phyloP scores from a whole-genome alignment of 2,113 vertebrate genomes.

The Archocentrus centrarchus region DNA sequence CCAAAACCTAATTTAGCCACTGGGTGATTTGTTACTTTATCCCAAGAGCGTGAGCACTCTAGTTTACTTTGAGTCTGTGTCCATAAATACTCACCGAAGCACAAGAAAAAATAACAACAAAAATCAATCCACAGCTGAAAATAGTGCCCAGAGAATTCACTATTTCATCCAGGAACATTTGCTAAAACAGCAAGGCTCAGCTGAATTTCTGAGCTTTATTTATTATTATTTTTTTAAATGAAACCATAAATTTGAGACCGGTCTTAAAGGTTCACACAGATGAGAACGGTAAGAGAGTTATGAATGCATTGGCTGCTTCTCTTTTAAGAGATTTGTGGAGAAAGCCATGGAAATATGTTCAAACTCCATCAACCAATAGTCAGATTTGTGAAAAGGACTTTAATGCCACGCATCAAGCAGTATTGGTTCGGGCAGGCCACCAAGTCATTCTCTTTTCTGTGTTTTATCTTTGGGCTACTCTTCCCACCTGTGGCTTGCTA shows the following conservation, averaged over 20 bases:
- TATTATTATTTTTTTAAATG: not conserved
- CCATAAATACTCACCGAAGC: not conserved
- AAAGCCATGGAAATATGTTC: not conserved
- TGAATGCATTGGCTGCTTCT: not conserved
- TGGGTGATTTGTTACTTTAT: not conserved
- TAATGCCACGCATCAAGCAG: not conserved
- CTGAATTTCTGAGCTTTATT: not conserved
- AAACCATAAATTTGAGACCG: not conserved
- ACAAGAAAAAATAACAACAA: not conserved
- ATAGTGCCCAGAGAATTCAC: not conserved
- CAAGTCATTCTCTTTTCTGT: not conserved
- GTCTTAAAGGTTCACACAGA: not conserved
- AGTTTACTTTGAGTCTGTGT: not conserved
- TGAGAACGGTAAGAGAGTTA: not conserved
- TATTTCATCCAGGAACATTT: not conserved
- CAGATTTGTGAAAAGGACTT: not conserved
- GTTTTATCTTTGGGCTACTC: not conserved
- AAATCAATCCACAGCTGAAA: slow-evolving; percentile 18
- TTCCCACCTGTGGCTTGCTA: not conserved
- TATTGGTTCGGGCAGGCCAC: not conserved
- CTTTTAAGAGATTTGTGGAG: not conserved
- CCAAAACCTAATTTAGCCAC: not conserved
- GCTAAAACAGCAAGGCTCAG: not conserved
- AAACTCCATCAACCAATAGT: not conserved
- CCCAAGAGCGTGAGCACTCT: not conserved